Evolutionary conservation across 2,113 vertebrate genomes (phyloP), one percentile per base, ranked within the genome.

Genomic region (Galeopterus variegatus): DNA sequence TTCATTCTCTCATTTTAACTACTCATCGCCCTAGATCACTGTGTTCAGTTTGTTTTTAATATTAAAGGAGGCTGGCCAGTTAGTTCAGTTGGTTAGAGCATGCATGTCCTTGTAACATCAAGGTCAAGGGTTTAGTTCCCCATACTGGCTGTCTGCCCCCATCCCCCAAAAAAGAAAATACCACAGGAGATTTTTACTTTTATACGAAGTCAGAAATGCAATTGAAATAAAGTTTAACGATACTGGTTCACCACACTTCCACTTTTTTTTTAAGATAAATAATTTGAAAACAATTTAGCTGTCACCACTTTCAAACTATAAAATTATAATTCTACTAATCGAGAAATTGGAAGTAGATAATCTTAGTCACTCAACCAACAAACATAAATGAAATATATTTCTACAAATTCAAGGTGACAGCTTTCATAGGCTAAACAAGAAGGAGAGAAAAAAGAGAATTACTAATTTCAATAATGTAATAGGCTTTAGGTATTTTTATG

Each of bases 231-330:
- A 94, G 24, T 79, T 76, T 73, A 45, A 60, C 73, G 79, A 21
- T 76, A 56, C n/a, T 45, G 26, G 31, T 73, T 28, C 10, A 80
- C 11, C 11, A 50, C 41, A 45, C 26, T 77, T 90, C 26, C 28
- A 50, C 48, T 89, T 88, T 58, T 93, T 88, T 79, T 85, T 79
- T 82, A 91, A 93, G 10, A 18, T 45, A 65, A 90, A 73, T 26
- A 65, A 56, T 79, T 75, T 75, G 31, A 91, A 95, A 94, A 54
- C 7, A 26, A 87, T 81, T 73, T 54, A 79, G 13, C 64, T 90
- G 65, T 70, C 45, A 54, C 31, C 48, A 45, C 15, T 64, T 91
- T 76, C 45, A 26, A 92, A 48, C 50, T 77, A 54, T 45, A 93
- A 93, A 72, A 86, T 73, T 88, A 41, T 65, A 14, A 82, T 79